phyloP scores from a whole-genome alignment of 2,888 invertebrate genomes.

The Hanleya hanleyi region DNA sequence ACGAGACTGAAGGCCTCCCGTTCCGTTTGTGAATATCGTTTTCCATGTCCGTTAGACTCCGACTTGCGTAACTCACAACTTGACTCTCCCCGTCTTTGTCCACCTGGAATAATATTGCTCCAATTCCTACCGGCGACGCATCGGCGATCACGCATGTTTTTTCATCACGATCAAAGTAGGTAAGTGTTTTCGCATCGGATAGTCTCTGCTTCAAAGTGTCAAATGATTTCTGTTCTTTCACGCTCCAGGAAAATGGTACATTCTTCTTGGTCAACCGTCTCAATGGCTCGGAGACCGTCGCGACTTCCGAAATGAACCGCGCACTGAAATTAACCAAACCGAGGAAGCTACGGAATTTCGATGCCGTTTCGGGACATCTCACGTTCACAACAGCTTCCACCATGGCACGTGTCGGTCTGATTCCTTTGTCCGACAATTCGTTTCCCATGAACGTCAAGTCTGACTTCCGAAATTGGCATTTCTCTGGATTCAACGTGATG shows the following conservation, averaged over 20 bases:
- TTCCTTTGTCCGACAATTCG: neutral
- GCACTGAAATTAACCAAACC: slow-evolving; percentile 21
- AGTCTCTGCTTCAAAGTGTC: too few species aligned
- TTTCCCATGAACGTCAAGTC: slow-evolving; percentile 1
- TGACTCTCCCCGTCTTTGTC: neutral
- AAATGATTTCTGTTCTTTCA: neutral
- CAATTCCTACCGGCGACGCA: too few species aligned
- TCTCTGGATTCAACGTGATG: slow-evolving; percentile 49
- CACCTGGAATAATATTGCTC: too few species aligned
- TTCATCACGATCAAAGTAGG: neutral
- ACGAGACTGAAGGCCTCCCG: neutral
- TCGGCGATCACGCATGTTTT: neutral
- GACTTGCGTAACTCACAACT: neutral
- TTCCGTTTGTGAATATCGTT: neutral
- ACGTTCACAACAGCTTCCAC: neutral
- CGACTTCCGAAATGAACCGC: too few species aligned
- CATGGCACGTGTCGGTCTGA: neutral
- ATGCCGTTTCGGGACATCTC: neutral
- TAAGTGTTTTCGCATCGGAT: too few species aligned
- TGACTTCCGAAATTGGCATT: slow-evolving; percentile 52
- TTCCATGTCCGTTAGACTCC: neutral
- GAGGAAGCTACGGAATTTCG: slow-evolving; percentile 9
- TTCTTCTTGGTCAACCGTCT: neutral
- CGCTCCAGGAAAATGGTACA: neutral
- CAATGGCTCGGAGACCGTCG: too few species aligned